Evolutionary conservation across 2,888 invertebrate genomes (phyloP), one percentile per base, ranked within the genome.

Genomic region (Diploptera punctata): DNA sequence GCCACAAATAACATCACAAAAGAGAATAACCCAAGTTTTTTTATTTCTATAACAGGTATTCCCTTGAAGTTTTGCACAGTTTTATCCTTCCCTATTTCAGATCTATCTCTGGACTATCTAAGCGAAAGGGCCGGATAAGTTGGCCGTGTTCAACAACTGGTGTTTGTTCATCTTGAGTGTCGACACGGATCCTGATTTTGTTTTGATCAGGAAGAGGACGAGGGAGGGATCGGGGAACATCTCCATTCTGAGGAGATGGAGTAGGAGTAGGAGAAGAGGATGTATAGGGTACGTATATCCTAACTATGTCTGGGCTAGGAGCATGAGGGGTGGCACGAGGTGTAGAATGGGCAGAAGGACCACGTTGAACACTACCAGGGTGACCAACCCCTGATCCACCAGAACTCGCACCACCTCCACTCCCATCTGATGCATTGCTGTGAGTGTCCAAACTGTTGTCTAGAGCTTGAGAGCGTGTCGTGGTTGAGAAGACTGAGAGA

Each of bases 361-460:
- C 86, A 72, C 86, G 80, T 77, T 87, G 87, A 75, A 86, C 84
- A 75, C 86, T 87, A 54, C 79, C 79, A 31, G 79, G 77, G 60
- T 38, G 75, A 29, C 68, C 68, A 2, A 73, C 70, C 24, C 73
- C 75, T 26, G 76, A 75, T 33, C 73, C 77, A 62, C 75, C 86
- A 83, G 84, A 86, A 84, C 91, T 91, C 78, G 89, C 89, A 80
- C 90, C 91, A 81, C 87, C 89, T 65, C 81, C 82, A 79, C 88
- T 88, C 81, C 88, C 91, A 80, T 91, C 91, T 78, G 91, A 91
- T 82, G 90, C 88, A 83, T 90, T 90, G 84, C 91, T 91, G 82
- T 92, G 91, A 19, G 91, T 91, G 82, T 92, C 92, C 75, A 91
- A 85, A 78, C 91, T 91, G 84, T 91, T 91, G 81, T 91, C 91